A percentile compares a stretch with the other conserved stretches of the same genome.
Conservation (phyloP, 2,888 invertebrate species). For the Volucella bombylans region DNA sequence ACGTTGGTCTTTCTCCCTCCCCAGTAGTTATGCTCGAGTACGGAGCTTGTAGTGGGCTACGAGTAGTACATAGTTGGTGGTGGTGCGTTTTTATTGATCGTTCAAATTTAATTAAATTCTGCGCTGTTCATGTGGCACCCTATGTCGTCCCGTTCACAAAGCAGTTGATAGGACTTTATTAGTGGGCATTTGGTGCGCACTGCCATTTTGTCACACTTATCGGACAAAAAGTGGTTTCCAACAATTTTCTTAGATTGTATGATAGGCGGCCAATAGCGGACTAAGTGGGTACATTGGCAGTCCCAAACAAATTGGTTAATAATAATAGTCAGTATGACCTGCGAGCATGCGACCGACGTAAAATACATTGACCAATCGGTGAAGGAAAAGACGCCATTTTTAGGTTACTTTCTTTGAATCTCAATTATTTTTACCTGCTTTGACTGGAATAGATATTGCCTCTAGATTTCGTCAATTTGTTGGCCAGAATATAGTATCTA, state of each 20-base stretch:
- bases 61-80: background rate
- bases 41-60: too few species aligned
- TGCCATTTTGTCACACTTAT: constrained; percentile 60
- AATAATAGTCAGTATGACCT: background rate
- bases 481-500: too few species aligned
- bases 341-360: constrained; percentile 1
- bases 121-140: constrained; percentile 28
- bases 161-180: background rate
- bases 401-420: too few species aligned
- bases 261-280: constrained; percentile 49
- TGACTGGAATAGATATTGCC: too few species aligned
- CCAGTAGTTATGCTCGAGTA: background rate
- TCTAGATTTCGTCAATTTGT: too few species aligned
- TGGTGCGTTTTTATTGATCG: constrained; percentile 58
- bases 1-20: background rate
- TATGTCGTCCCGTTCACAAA: background rate
- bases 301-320: constrained; percentile 47
- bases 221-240: constrained; percentile 27
- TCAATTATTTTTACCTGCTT: too few species aligned
- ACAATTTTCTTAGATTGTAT: constrained; percentile 27
- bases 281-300: background rate
- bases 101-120: constrained; percentile 62
- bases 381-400: constrained; percentile 28
- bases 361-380: constrained; percentile 1
- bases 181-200: constrained; percentile 31